Evolutionary conservation across 2,113 vertebrate species (phyloP), one percentile per base, ranked within the genome.

Genomic region (Crotophaga sulcirostris): DNA sequence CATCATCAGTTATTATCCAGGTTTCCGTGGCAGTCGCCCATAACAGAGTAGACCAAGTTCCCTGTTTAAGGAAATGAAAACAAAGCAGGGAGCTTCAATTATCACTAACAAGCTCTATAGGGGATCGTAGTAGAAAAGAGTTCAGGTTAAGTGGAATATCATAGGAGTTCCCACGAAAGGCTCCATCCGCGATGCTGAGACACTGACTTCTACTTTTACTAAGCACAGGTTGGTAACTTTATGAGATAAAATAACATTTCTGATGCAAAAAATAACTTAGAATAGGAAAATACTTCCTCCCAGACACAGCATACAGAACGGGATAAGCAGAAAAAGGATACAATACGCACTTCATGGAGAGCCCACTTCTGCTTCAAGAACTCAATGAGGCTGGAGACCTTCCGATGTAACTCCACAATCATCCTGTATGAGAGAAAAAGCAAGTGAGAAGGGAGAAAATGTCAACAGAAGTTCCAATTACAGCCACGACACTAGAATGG

Each of bases 331-430:
- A n/a, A 72, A 97, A 98, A 99, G 98, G 99, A 99, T 99, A 99
- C 99, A 84, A 99, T 98, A 40, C 99, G 98, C 87, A 99, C 98
- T 97, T 99, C 99, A 14, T 99, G 99, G 81, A 99, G 98, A 1
- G 99, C 98, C 99, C 99, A 99, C 94, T 99, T 99, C 97, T 99
- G 99, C 92, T 99, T 99, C 95, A 99, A 96, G 94, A 99, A 99
- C 74, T 99, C 99, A 31, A 99, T 99, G 80, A 99, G 99, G 93
- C 99, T 99, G 96, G 99, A 99, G 31, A 99, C 99, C 90, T 99
- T 99, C 38, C 99, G 98, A 93, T 99, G 99, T 18, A 99, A 98
- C 94, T 99, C 99, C 92, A 99, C 99, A 5, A 99, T 99, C 99
- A 99, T 99, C 98, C 99, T 99, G 78, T 7, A 62, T 5, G 3